phyloP scores from a whole-genome alignment of 2,113 vertebrate species.

The Pygoscelis adeliae region DNA sequence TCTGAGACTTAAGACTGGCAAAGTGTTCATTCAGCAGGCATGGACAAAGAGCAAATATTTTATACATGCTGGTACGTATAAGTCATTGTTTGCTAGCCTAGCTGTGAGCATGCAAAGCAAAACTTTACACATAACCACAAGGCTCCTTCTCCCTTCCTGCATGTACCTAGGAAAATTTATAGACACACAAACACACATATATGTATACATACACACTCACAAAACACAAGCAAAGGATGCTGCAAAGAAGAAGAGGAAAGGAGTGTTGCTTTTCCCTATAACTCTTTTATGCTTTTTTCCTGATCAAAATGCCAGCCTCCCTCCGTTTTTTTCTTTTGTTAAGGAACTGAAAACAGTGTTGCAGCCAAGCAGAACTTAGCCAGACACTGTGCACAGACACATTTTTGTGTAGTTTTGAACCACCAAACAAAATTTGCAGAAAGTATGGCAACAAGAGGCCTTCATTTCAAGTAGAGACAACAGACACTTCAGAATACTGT shows the following conservation, averaged over 20 bases:
- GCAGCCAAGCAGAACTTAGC: not conserved
- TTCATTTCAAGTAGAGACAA: constrained; percentile 45
- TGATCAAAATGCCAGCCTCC: not conserved
- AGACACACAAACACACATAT: not conserved
- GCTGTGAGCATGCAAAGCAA: constrained; percentile 19
- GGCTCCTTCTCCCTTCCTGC: not conserved
- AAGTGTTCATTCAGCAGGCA: constrained; percentile 69
- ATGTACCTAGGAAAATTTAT: not conserved
- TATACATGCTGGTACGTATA: constrained; percentile 65
- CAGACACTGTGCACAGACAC: not conserved
- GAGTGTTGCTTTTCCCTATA: not conserved
- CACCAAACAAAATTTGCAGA: constrained; percentile 1
- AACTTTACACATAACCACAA: not conserved
- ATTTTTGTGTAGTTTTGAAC: not conserved
- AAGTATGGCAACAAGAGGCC: not conserved
- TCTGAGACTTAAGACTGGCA: constrained; percentile 31
- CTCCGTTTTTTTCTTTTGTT: not conserved
- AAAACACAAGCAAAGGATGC: not conserved
- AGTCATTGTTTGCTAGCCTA: constrained; percentile 44
- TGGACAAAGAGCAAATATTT: constrained; percentile 72
- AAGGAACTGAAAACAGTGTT: not conserved
- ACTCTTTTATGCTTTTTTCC: not conserved
- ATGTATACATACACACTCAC: not conserved
- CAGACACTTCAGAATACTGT: constrained; percentile 24
- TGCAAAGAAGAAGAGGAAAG: not conserved